These are phyloP conservation scores for Pteropus alecto DNA, from an alignment of 2,113 vertebrate genomes.

Conservation along the genomic window DNA sequence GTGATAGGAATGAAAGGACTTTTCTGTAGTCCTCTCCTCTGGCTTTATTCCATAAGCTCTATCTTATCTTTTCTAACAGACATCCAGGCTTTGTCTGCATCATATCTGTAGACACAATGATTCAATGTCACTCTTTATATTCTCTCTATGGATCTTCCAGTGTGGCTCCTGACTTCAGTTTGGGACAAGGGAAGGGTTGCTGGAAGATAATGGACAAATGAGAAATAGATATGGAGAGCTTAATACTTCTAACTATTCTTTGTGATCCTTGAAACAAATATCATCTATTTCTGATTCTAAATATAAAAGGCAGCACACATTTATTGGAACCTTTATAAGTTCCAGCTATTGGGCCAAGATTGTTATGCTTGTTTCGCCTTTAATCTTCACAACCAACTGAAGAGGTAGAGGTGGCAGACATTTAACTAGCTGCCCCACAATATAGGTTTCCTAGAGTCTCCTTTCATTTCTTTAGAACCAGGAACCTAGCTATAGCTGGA, in stretches of 20 bases:
- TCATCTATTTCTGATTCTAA: not conserved
- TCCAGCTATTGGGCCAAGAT: not conserved
- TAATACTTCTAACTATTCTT: not conserved
- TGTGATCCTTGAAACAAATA: not conserved
- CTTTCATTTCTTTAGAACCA: not conserved
- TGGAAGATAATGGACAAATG: not conserved
- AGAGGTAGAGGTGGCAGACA: not conserved
- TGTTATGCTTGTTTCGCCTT: not conserved
- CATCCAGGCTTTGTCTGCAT: not conserved
- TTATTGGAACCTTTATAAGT: not conserved
- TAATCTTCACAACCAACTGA: not conserved
- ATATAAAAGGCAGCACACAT: not conserved
- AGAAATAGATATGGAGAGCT: not conserved
- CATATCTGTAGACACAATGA: not conserved
- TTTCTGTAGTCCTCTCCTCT: not conserved
- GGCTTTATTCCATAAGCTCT: not conserved
- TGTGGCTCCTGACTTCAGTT: not conserved
- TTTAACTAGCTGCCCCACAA: not conserved
- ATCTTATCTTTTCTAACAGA: slow-evolving; percentile 39
- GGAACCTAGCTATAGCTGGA: not conserved
- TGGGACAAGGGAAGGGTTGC: not conserved
- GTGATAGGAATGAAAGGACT: not conserved
- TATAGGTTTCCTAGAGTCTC: not conserved
- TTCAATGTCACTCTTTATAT: not conserved
- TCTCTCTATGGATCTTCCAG: not conserved